Percentiles rank a stretch among this genome's conserved stretches.
phyloP scores from a whole-genome alignment of 2,797 vertebrate species.

The Sebastes kiyomatsui region DNA sequence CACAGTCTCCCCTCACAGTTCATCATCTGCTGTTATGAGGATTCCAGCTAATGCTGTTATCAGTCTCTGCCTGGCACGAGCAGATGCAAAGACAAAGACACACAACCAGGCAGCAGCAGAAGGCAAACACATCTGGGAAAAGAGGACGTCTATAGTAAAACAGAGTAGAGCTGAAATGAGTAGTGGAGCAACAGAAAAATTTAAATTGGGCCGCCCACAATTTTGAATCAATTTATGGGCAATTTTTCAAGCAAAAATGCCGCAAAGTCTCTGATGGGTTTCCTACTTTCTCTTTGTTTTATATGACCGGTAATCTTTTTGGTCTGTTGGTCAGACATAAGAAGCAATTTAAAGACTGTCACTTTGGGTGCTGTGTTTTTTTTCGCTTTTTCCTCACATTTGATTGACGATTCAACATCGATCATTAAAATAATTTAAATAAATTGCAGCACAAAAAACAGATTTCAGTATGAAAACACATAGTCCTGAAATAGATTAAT shows the following conservation, averaged over 20 bases:
- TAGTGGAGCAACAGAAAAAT: not conserved
- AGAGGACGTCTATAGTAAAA: not conserved
- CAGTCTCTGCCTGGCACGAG: not conserved
- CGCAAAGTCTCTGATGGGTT: not conserved
- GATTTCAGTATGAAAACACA: not conserved
- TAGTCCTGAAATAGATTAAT: not conserved
- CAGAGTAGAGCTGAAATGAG: not conserved
- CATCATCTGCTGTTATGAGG: slow-evolving; percentile 16
- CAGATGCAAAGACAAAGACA: slow-evolving; percentile 4
- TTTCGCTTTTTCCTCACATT: not conserved
- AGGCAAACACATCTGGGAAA: not conserved
- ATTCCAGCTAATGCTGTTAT: slow-evolving; percentile 10
- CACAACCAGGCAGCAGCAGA: not conserved
- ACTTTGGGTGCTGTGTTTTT: not conserved
- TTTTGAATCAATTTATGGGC: not conserved
- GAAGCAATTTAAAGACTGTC: not conserved
- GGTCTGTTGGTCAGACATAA: not conserved
- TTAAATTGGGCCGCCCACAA: not conserved
- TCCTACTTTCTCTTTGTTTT: not conserved
- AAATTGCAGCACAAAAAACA: not conserved
- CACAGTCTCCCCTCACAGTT: not conserved
- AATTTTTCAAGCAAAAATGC: not conserved
- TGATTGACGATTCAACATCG: not conserved
- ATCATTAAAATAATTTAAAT: not conserved
- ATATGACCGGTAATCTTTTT: not conserved